Percentiles rank a stretch among this genome's conserved stretches.
Evolutionary conservation across 2,113 vertebrate species (phyloP).

Genomic region (Siniperca knerii): DNA sequence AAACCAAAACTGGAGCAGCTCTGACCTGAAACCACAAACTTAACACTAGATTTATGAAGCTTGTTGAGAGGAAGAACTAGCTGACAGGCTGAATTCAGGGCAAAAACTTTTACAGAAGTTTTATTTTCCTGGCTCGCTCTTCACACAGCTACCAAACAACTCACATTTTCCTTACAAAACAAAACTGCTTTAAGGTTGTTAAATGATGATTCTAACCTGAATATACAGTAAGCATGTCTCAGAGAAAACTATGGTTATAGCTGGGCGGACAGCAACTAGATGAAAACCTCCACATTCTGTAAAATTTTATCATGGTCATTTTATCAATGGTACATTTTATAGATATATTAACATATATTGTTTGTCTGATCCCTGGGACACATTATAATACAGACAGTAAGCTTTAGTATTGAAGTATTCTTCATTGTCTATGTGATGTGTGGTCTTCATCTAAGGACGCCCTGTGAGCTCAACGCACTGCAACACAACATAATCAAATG

Average conservation of each 20-base stretch:
- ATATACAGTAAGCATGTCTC: not conserved
- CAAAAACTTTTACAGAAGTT: slow-evolving; percentile 7
- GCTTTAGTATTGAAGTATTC: not conserved
- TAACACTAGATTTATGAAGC: slow-evolving; percentile 13
- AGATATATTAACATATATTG: not conserved
- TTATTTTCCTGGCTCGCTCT: not conserved
- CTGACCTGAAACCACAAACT: slow-evolving; percentile 54
- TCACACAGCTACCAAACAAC: not conserved
- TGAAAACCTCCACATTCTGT: not conserved
- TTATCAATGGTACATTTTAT: not conserved
- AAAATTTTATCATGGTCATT: not conserved
- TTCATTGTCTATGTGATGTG: not conserved
- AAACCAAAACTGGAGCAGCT: slow-evolving; percentile 53
- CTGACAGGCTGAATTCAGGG: slow-evolving; percentile 34
- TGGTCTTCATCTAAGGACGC: not conserved
- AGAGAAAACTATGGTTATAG: not conserved
- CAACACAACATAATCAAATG: not conserved
- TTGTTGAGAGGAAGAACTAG: slow-evolving; percentile 17
- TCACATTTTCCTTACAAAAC: slow-evolving; percentile 2
- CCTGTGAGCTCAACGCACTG: not conserved
- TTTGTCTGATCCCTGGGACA: not conserved
- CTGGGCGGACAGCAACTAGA: not conserved
- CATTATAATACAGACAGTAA: not conserved
- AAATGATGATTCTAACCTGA: not conserved
- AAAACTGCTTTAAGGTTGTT: slow-evolving; percentile 1